Percentiles rank a stretch among this genome's conserved stretches.
Evolutionary conservation across 2,113 vertebrate species (phyloP).

Genomic region (Psophia crepitans): DNA sequence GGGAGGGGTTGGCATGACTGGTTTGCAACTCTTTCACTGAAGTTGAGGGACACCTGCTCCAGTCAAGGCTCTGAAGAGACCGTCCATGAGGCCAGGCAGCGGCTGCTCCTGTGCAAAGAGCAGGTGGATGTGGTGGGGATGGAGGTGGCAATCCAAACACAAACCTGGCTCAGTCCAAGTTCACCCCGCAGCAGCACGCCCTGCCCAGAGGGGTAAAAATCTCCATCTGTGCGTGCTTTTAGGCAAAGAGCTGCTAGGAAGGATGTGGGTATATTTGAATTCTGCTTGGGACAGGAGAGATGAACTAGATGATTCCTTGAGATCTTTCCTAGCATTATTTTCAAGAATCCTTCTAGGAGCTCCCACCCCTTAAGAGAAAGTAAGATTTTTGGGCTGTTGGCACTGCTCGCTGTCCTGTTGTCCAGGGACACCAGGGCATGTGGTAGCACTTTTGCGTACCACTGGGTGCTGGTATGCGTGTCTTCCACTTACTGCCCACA

Average conservation of each 20-base stretch:
- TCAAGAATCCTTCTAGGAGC: not conserved
- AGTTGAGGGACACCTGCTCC: not conserved
- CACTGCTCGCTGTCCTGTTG: not conserved
- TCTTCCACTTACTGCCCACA: not conserved
- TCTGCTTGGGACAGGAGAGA: not conserved
- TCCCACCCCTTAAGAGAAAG: not conserved
- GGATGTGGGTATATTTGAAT: not conserved
- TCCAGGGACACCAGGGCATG: not conserved
- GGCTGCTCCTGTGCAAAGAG: not conserved
- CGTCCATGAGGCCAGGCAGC: not conserved
- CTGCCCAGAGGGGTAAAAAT: not conserved
- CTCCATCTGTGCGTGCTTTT: not conserved
- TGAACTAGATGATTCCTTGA: not conserved
- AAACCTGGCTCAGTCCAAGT: not conserved
- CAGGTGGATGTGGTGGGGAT: not conserved
- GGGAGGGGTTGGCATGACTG: not conserved
- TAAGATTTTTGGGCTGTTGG: not conserved
- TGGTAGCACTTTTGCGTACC: not conserved
- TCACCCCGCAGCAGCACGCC: fast-evolving
- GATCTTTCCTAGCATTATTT: not conserved
- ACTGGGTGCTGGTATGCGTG: not conserved
- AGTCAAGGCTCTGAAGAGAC: not conserved
- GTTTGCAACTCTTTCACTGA: not conserved
- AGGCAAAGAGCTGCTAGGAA: not conserved
- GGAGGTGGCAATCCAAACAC: not conserved